Evolutionary conservation across 2,888 invertebrate species (phyloP).

Genomic region (Heliconius aoede): DNA sequence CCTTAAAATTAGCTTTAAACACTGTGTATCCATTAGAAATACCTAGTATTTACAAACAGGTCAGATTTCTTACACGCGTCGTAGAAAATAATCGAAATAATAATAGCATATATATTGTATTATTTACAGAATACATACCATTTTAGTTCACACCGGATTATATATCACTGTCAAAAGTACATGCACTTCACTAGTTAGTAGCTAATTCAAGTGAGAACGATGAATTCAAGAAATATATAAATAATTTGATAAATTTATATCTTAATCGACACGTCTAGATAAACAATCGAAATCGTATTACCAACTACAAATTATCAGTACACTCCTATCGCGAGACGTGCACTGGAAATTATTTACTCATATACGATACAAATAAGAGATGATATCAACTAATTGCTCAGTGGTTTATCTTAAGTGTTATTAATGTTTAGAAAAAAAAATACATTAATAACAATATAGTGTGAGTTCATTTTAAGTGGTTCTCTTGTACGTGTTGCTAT

Average conservation of each 20-base stretch:
- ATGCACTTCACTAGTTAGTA: conserved; percentile 52
- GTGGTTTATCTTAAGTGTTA: conserved; percentile 31
- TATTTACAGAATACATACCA: conserved; percentile 31
- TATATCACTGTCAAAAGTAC: conserved; percentile 37
- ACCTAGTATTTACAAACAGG: conserved; percentile 9
- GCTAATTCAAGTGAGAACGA: conserved; percentile 61
- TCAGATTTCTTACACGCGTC: conserved; percentile 24
- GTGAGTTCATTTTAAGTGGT: background rate
- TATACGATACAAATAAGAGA: conserved; percentile 29
- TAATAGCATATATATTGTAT: background rate
- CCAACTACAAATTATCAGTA: conserved; percentile 13
- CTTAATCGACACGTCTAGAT: conserved; percentile 62
- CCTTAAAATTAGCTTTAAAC: conserved; percentile 29
- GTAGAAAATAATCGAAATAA: conserved; percentile 15
- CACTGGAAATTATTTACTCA: conserved; percentile 28
- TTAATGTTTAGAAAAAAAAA: conserved; percentile 18
- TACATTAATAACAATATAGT: background rate
- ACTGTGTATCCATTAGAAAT: background rate
- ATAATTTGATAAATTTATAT: conserved; percentile 64
- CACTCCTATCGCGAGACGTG: conserved; percentile 31
- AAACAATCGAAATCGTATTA: conserved; percentile 33
- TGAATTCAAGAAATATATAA: conserved; percentile 55
- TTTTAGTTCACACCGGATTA: background rate
- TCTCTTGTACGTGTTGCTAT: background rate
- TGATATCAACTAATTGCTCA: conserved; percentile 34